Percentiles rank a stretch among this genome's conserved stretches.
These are phyloP conservation scores for Tylochromis polylepis DNA, from an alignment of 2,113 vertebrate species.

Conservation along the genomic window DNA sequence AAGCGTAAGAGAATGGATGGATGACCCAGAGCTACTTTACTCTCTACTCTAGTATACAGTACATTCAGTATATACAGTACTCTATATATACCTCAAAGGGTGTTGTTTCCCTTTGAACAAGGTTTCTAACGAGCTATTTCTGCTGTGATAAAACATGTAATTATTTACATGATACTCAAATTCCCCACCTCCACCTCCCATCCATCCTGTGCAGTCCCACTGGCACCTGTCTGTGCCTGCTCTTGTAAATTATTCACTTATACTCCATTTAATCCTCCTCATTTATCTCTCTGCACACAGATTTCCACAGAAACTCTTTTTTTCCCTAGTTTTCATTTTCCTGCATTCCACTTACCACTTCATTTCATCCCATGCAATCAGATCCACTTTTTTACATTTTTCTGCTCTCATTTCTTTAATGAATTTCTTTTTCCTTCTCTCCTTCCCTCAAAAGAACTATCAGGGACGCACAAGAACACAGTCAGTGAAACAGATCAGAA, in stretches of 20 bases:
- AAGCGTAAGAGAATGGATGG: neutral
- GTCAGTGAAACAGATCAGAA: neutral
- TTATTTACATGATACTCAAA: neutral
- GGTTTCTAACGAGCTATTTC: neutral
- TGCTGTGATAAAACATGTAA: neutral
- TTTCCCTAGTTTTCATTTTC: neutral
- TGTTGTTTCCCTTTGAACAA: neutral
- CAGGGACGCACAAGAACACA: neutral
- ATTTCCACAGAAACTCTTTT: neutral
- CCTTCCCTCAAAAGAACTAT: neutral
- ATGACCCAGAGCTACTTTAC: neutral
- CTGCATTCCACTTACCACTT: neutral
- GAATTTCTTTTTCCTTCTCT: neutral
- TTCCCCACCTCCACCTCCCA: neutral
- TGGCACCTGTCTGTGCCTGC: neutral
- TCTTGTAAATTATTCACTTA: constrained; percentile 42
- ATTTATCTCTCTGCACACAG: neutral
- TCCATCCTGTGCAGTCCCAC: neutral
- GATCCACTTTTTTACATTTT: neutral
- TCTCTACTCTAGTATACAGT: neutral
- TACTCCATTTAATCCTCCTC: constrained; percentile 17
- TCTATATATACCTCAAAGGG: neutral
- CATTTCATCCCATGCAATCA: neutral
- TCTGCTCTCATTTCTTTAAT: neutral
- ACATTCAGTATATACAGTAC: neutral